These are phyloP conservation scores for Manis pentadactyla DNA, from an alignment of 2,797 vertebrate genomes.

Conservation along the genomic window DNA sequence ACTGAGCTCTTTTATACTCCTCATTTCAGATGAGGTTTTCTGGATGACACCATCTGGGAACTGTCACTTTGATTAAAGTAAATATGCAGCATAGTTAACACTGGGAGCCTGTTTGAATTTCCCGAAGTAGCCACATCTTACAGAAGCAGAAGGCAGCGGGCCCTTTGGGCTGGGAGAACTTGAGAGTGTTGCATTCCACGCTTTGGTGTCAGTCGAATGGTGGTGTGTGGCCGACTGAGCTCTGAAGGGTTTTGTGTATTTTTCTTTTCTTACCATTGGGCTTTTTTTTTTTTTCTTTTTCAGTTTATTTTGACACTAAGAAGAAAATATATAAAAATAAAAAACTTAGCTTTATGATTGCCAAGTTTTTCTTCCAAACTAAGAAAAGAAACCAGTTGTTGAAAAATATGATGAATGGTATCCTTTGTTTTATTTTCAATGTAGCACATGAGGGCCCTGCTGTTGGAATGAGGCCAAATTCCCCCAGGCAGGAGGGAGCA, in stretches of 20 bases:
- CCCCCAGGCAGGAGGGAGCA: neutral
- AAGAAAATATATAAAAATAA: slow-evolving; percentile 72
- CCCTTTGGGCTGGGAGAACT: slow-evolving; percentile 58
- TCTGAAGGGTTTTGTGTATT: slow-evolving; percentile 68
- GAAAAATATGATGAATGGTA: slow-evolving; percentile 71
- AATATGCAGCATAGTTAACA: slow-evolving; percentile 70
- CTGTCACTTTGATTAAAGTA: slow-evolving; percentile 82
- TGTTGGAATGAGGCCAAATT: slow-evolving; percentile 1
- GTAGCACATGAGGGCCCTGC: neutral
- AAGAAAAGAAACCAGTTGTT: slow-evolving; percentile 73
- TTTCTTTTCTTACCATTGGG: slow-evolving; percentile 72
- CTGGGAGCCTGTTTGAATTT: slow-evolving; percentile 55
- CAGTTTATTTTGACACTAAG: slow-evolving; percentile 76
- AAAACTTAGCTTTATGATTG: slow-evolving; percentile 60
- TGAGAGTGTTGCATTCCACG: neutral
- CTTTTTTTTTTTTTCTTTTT: slow-evolving; percentile 40
- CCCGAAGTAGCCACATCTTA: slow-evolving; percentile 61
- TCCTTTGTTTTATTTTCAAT: slow-evolving; percentile 72
- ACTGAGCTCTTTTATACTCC: neutral
- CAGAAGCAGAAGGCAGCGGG: slow-evolving; percentile 53
- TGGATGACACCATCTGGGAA: slow-evolving; percentile 81
- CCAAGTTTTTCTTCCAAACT: slow-evolving; percentile 63
- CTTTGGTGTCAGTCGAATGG: slow-evolving; percentile 53
- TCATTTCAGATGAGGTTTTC: slow-evolving; percentile 64
- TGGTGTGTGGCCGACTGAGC: slow-evolving; percentile 30